Evolutionary conservation across 2,797 vertebrate species (phyloP), one percentile per base, ranked within the genome.

Genomic region (Vireo griseus): DNA sequence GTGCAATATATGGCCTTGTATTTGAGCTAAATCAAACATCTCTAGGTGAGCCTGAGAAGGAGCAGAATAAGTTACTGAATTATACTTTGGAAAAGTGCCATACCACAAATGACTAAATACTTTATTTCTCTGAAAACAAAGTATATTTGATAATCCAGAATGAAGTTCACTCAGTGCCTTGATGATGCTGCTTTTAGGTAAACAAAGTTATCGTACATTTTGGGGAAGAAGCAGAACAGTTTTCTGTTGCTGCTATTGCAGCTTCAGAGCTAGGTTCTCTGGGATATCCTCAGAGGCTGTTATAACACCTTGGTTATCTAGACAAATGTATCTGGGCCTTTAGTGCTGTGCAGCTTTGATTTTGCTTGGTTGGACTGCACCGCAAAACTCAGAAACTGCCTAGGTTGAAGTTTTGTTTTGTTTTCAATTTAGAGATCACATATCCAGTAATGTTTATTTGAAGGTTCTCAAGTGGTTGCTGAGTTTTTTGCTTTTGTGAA

Each of bases 31-130:
- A 90, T 90, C 29, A n/a, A 68, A 33, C 35, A 33, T 54, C 47
- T 89, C 81, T 80, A 93, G 92, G 84, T 92, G 51, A 94, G 65
- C 28, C 71, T 90, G 65, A 90, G 75, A 89, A 79, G 35, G n/a
- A 83, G n/a, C 54, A 92, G 78, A 77, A 67, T 74, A 65, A 82
- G 16, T 26, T 66, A 65, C 72, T 58, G 47, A 87, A 65, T 71
- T 93, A 71, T 47, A 57, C 47, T 83, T 93, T 85, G 78, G 72
- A 86, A 47, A 79, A 72, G 35, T 80, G 50, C 86, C 68, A 72
- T 7, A 4, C 42, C 58, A 66, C 39, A 74, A 51, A 54, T 65
- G 20, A 59, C 67, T 79, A 37, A 85, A 74, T 67, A 24, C 55
- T 75, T 91, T 69, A 10, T 93, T 79, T 79, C 24, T 73, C 65